Evolutionary conservation across 1,140 invertebrate species (phyloP), one percentile per base, ranked within the genome.

Genomic region (Eurytemora carolleeae): DNA sequence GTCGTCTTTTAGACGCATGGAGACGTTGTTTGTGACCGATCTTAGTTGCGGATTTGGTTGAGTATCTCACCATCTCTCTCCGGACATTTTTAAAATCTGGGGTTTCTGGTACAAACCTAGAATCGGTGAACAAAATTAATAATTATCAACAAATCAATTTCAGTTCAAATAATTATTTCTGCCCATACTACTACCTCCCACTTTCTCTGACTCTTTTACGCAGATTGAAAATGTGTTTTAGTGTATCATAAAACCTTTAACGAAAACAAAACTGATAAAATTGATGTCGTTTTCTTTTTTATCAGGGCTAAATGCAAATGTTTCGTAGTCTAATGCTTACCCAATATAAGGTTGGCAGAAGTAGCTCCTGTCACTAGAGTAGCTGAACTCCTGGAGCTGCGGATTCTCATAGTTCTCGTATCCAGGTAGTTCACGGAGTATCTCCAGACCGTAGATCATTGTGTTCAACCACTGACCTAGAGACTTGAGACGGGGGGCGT

Each of bases 391-490:
- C 52, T 62, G 53, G n/a, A 62, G 20, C 12, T 25, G 21, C 1
- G 53, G 52, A 21, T 24, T 24, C 12, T 18, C 21, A 53, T 18
- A 20, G n/a, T 24, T 24, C 19, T 31, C 24, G 16, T 53, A 31
- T 12, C 58, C 58, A 24, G 53, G 53, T n/a, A 53, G 19, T 17
- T 62, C 52, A 17, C 25, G 53, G 21, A 62, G 19, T 20, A 62
- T 62, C 21, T 62, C 60, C 17, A 62, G 53, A 12, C 60, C 60
- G 53, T 62, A 62, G 3, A 62, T 23, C 53, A 62, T 55, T 1
- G 60, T 62, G 53, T 62, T 62, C 17, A 62, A 17, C 60, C 60
- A 62, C 24, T 62, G 60, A 21, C 60, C 60, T 17, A 62, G 55
- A 20, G 44, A 55, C 20, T 26, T 20, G 1, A 62, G 21, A 19